These are phyloP conservation scores for Euclidia mi DNA, from an alignment of 2,888 invertebrate species.

Conservation along the genomic window DNA sequence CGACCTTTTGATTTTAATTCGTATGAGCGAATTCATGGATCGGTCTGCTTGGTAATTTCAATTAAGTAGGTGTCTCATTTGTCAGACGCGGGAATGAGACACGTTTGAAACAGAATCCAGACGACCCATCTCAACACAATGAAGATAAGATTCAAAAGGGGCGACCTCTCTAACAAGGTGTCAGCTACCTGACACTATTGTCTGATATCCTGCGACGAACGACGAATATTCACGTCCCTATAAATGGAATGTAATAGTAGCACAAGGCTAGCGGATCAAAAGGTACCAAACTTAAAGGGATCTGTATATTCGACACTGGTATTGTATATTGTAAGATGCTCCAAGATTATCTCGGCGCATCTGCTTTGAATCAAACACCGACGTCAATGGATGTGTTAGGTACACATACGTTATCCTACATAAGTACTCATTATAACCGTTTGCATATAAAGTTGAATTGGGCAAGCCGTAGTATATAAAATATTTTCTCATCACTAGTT, in stretches of 20 bases:
- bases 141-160: conserved; percentile 79
- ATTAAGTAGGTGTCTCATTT: conserved; percentile 73
- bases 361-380: conserved; percentile 47
- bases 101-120: conserved; percentile 79
- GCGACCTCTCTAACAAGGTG: conserved; percentile 82
- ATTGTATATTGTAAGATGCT: conserved; percentile 58
- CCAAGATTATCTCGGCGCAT: conserved; percentile 50
- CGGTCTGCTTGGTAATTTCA: conserved; percentile 64
- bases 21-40: conserved; percentile 28
- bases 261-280: conserved; percentile 56
- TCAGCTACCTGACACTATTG: conserved; percentile 86
- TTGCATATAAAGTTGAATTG: background rate
- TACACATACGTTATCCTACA: conserved; percentile 27
- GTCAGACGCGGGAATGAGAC: conserved; percentile 65
- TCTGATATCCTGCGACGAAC: conserved; percentile 78
- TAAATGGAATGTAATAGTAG: conserved; percentile 67
- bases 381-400: conserved; percentile 33
- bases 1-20: conserved; percentile 26
- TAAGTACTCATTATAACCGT: conserved; percentile 15
- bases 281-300: conserved; percentile 57
- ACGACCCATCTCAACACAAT: conserved; percentile 81
- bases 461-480: background rate
- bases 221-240: conserved; percentile 81
- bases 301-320: conserved; percentile 60
- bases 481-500: too few relatives aligned